Conservation (phyloP, 2,113 vertebrate species). For the Laterallus jamaicensis region DNA sequence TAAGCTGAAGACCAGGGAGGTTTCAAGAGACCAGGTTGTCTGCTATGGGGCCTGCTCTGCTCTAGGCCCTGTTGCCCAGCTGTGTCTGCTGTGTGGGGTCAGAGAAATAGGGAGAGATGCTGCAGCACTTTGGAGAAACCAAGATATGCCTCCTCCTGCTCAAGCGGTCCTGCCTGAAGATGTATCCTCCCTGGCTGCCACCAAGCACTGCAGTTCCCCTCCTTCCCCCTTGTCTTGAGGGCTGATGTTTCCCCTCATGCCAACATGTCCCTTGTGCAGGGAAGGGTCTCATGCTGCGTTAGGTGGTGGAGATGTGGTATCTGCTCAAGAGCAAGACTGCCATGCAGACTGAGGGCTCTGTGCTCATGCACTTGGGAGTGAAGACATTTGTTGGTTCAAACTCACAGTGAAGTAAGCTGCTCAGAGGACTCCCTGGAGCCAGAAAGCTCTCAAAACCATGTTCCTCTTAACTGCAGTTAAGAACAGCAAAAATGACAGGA, state of each 20-base stretch:
- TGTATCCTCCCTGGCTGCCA: neutral
- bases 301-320: neutral
- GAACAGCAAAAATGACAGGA: neutral
- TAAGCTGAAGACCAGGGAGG: neutral
- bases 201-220: neutral
- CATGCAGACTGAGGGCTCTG: neutral
- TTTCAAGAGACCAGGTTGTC: neutral
- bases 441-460: neutral
- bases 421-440: neutral
- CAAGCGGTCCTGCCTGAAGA: neutral
- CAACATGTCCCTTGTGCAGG: neutral
- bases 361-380: neutral
- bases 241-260: neutral
- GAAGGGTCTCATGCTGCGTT: neutral
- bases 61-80: neutral
- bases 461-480: neutral
- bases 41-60: neutral
- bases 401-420: neutral
- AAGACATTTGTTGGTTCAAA: neutral
- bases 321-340: neutral
- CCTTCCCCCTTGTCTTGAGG: neutral
- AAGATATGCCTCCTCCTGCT: neutral
- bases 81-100: neutral
- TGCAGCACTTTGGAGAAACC: neutral
- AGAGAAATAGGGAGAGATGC: neutral